A percentile compares a stretch with the other conserved stretches of the same genome.
Conservation (phyloP, 2,797 vertebrate genomes). For the Coregonus suidteri region DNA sequence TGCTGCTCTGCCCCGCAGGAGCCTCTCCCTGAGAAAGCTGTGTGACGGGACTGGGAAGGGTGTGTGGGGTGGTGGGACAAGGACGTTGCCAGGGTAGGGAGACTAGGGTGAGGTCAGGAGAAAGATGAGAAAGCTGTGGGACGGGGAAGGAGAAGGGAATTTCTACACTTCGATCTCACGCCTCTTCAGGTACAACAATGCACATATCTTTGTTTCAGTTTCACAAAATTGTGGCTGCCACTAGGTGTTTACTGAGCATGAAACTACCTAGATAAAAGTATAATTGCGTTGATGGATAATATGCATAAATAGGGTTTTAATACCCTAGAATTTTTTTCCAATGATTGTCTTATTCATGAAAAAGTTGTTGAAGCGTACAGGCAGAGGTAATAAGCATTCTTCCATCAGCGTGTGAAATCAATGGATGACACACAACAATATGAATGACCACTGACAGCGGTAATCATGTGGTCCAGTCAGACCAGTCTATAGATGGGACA, state of each 20-base stretch:
- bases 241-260: neutral
- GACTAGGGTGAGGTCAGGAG: slow-evolving; percentile 61
- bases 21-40: slow-evolving; percentile 37
- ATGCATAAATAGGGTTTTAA: no score
- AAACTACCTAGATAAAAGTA: neutral
- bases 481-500: neutral
- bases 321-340: neutral
- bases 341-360: no score
- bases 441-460: neutral
- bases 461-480: neutral
- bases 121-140: slow-evolving; percentile 34
- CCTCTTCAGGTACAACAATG: neutral
- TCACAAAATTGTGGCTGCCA: neutral
- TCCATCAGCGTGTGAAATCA: neutral
- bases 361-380: neutral
- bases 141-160: slow-evolving; percentile 4
- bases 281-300: neutral
- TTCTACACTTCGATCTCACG: neutral
- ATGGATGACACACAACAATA: neutral
- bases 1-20: slow-evolving; percentile 14
- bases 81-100: slow-evolving; percentile 46
- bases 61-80: neutral
- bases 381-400: neutral
- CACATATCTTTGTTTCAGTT: neutral
- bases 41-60: slow-evolving; percentile 15